Base-by-base conservation (phyloP, 2,797 vertebrate genomes). In the Ambastaia sidthimunki region DNA sequence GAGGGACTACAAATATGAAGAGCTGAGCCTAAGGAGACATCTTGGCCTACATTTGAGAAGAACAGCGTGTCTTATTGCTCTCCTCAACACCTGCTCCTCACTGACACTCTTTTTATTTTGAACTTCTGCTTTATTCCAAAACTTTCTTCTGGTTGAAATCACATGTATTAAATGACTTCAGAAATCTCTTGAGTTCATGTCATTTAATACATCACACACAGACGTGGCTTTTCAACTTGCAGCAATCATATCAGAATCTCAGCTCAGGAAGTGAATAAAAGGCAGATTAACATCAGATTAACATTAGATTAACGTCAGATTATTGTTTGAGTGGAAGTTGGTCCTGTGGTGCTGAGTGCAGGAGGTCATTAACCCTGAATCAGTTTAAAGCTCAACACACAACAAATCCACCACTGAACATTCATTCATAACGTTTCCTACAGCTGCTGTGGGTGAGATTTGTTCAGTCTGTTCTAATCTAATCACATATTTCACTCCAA, bases 11-110 rank as follows among this genome's bases (percentile, higher is more conserved):
- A 68, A 25, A 15, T 23, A 63, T 52, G 48, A 82, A 79, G 65
- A 47, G 41, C 18, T 71, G 62, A 19, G 85, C 73, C 73, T 28
- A 47, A 75, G 74, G 74, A 85, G 19, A 75, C 57, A 52, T 48
- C 70, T 69, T 74, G 69, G 74, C 63, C 76, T 80, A 82, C 25
- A 73, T 77, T 77, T 21, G 67, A 23, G 19, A 65, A 31, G 28
- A 37, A 19, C 54, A 44, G 47, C 41, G 69, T 13, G 41, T 55
- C 73, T 70, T 82, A 74, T 66, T 55, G 11, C 44, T 82, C 52
- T 80, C 12, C 59, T 62, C 60, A 59, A 50, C 52, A 71, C 65
- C n/a, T 28, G n/a, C 37, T 31, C 18, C 65, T 54, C 50, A 54
- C 74, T 75, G 50, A 31, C 13, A 31, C 21, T 48, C 25, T 63